Conservation (phyloP, 2,797 vertebrate genomes). For the Micrastur ruficollis region DNA sequence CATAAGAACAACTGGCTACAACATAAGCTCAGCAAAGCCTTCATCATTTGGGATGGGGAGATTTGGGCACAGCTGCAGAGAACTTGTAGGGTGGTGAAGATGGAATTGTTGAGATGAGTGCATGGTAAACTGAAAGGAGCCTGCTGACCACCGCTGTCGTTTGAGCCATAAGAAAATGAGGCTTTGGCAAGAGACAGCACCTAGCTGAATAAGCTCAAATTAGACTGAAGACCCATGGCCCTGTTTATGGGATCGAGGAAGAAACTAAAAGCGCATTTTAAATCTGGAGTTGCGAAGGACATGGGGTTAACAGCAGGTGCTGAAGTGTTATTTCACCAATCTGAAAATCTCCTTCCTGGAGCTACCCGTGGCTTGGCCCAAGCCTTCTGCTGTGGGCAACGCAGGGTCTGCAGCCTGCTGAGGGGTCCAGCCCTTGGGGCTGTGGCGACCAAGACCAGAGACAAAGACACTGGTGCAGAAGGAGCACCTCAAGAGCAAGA, state of each 20-base stretch:
- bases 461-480: too few relatives aligned
- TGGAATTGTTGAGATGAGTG: neutral
- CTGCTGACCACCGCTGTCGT: neutral
- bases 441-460: too few relatives aligned
- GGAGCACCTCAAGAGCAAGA: accelerated
- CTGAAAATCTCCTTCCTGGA: neutral
- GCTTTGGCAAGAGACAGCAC: neutral
- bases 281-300: neutral
- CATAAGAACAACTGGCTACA: neutral
- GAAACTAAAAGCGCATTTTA: neutral
- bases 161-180: neutral
- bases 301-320: neutral
- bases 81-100: neutral
- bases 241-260: neutral
- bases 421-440: neutral
- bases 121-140: neutral
- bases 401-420: neutral
- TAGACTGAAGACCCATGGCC: neutral
- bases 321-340: accelerated
- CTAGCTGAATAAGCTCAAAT: neutral
- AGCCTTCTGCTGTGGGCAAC: neutral
- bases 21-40: neutral
- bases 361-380: too few relatives aligned
- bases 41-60: neutral
- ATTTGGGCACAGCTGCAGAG: neutral